phyloP scores from a whole-genome alignment of 2,113 vertebrate genomes.

The Alces alces region DNA sequence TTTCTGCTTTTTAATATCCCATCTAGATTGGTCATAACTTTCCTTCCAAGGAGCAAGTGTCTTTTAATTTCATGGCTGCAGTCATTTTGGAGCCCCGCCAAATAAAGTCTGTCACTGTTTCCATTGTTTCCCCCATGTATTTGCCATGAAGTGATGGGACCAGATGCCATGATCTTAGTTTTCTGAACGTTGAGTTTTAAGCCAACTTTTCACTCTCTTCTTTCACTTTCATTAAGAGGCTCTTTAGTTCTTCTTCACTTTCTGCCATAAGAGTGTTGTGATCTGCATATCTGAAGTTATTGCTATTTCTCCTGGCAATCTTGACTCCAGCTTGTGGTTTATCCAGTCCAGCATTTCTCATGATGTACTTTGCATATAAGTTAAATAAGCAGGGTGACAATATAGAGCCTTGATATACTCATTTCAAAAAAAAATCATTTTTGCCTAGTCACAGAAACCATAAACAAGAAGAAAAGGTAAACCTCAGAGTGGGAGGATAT shows the following conservation, averaged over 20 bases:
- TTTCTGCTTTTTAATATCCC: too few relatives aligned
- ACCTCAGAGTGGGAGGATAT: not conserved
- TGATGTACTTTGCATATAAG: not conserved
- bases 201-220: not conserved
- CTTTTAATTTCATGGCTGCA: too few relatives aligned
- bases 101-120: not conserved
- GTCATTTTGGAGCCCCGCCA: not conserved
- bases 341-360: not conserved
- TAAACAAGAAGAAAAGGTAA: not conserved
- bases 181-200: not conserved
- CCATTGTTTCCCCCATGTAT: not conserved
- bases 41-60: too few relatives aligned
- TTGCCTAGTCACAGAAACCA: not conserved
- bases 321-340: not conserved
- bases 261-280: not conserved
- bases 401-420: not conserved
- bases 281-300: not conserved
- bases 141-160: not conserved
- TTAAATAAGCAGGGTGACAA: not conserved
- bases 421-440: not conserved
- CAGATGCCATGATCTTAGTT: not conserved
- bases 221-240: not conserved
- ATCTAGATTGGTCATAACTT: too few relatives aligned
- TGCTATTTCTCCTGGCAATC: not conserved
- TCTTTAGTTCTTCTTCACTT: not conserved